phyloP scores from a whole-genome alignment of 2,113 vertebrate species.

The Pelecanus crispus region DNA sequence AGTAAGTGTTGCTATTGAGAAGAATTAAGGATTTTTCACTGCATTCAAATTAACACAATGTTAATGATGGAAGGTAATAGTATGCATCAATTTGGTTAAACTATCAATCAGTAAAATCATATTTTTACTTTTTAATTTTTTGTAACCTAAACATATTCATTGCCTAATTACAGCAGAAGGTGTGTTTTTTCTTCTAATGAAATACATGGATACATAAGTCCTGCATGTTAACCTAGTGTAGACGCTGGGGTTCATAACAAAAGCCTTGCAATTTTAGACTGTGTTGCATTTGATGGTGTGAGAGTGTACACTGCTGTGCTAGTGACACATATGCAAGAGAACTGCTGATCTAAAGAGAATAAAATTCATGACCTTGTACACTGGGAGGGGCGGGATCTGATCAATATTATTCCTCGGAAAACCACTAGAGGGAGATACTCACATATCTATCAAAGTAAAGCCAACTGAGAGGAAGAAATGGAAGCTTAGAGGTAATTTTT shows the following conservation, averaged over 20 bases:
- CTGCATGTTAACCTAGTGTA: neutral
- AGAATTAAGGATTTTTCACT: neutral
- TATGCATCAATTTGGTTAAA: neutral
- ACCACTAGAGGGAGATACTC: conserved; percentile 71
- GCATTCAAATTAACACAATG: neutral
- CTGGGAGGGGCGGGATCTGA: neutral
- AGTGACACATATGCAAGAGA: neutral
- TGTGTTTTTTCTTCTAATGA: neutral
- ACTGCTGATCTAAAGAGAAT: neutral
- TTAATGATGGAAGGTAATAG: neutral
- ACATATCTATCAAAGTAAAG: neutral
- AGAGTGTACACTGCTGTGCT: neutral
- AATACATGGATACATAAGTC: neutral
- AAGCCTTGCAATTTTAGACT: neutral
- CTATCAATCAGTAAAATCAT: neutral
- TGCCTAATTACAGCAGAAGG: neutral
- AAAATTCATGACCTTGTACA: neutral
- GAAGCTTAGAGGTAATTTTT: neutral
- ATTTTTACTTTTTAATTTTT: neutral
- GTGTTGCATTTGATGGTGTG: neutral
- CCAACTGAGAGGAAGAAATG: neutral
- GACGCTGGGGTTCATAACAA: fast-evolving
- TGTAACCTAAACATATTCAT: neutral
- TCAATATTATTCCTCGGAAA: neutral
- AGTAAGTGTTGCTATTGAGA: neutral